Evolutionary conservation across 2,113 vertebrate genomes (phyloP).

Genomic region (Istiophorus platypterus): DNA sequence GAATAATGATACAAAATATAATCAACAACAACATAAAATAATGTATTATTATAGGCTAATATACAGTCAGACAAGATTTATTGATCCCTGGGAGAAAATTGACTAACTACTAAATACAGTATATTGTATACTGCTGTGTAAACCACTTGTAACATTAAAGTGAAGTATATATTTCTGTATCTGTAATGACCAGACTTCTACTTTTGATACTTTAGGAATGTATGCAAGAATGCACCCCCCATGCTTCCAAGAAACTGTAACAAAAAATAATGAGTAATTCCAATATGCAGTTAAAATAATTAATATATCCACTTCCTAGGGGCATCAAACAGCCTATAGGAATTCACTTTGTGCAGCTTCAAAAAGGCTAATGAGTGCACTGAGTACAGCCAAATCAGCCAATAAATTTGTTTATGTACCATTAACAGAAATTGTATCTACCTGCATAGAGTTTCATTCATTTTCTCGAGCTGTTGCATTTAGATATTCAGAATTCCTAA

Average conservation of each 20-base stretch:
- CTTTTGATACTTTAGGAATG: neutral
- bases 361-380: neutral
- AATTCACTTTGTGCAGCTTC: neutral
- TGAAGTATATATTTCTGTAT: neutral
- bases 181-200: neutral
- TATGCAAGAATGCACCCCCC: neutral
- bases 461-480: neutral
- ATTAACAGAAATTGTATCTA: too few relatives aligned
- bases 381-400: neutral
- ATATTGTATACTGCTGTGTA: too few relatives aligned
- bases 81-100: neutral
- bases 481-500: conserved; percentile 5
- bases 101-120: too few relatives aligned
- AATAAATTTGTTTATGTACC: neutral
- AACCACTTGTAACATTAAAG: neutral
- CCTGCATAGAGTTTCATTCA: neutral
- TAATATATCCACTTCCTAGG: neutral
- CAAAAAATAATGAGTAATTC: conserved; percentile 4
- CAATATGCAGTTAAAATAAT: conserved; percentile 16
- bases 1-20: neutral
- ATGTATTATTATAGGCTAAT: neutral
- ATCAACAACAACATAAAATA: neutral
- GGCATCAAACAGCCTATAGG: neutral
- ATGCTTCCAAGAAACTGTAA: neutral
- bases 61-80: neutral